These are phyloP conservation scores for Cyprinodon diabolis DNA, from an alignment of 2,797 vertebrate genomes.

Conservation along the genomic window DNA sequence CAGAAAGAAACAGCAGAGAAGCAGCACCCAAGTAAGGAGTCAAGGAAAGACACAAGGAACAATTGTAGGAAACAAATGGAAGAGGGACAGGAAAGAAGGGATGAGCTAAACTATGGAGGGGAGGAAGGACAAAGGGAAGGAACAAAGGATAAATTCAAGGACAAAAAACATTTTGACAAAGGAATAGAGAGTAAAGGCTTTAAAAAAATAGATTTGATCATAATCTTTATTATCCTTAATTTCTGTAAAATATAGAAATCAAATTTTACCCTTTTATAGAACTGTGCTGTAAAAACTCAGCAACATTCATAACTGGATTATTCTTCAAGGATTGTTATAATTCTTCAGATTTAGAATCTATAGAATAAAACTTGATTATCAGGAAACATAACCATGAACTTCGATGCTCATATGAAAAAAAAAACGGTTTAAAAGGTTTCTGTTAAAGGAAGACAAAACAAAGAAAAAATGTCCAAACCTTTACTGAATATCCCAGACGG, in stretches of 20 bases:
- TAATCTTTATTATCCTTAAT: not conserved
- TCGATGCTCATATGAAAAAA: not conserved
- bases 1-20: not conserved
- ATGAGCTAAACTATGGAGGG: not conserved
- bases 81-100: not conserved
- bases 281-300: not conserved
- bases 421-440: not conserved
- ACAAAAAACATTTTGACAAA: not conserved
- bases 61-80: not conserved
- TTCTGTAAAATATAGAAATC: not conserved
- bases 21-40: not conserved
- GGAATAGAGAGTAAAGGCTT: not conserved
- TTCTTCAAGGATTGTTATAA: too few species aligned
- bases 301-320: not conserved
- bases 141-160: not conserved
- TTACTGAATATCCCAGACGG: slow-evolving; percentile 21
- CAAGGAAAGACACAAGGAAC: not conserved
- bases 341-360: too few species aligned
- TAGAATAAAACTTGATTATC: not conserved
- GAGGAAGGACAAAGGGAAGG: not conserved
- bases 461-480: slow-evolving; percentile 25
- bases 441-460: not conserved
- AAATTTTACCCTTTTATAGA: not conserved
- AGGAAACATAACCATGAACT: not conserved
- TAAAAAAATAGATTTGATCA: not conserved